These are phyloP conservation scores for Callocephalon fimbriatum DNA, from an alignment of 2,113 vertebrate genomes.

Conservation along the genomic window DNA sequence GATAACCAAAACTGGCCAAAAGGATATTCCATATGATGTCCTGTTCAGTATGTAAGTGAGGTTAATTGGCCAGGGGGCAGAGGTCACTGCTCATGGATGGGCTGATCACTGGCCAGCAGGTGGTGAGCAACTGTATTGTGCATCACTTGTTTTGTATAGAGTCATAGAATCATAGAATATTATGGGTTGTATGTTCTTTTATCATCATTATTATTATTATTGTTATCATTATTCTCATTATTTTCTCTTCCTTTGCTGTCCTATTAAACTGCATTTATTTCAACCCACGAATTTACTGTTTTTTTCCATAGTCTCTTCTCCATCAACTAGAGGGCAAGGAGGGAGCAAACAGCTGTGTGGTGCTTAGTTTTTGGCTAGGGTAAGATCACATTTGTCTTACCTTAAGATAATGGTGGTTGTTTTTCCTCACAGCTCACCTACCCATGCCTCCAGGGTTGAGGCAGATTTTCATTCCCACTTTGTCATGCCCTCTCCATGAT, in stretches of 20 bases:
- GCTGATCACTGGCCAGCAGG: accelerated
- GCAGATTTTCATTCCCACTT: neutral
- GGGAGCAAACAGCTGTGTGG: accelerated
- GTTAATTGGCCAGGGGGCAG: neutral
- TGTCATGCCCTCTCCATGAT: neutral
- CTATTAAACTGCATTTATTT: neutral
- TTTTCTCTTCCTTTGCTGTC: neutral
- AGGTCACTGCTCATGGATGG: neutral
- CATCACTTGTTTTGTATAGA: neutral
- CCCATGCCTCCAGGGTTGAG: neutral
- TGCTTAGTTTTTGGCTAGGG: neutral
- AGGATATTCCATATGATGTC: neutral
- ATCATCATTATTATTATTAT: neutral
- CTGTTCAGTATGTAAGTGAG: neutral
- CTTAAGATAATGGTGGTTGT: neutral
- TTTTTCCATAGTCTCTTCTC: neutral
- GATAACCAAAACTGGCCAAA: neutral
- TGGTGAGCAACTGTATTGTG: neutral
- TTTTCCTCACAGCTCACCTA: neutral
- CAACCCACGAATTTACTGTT: neutral
- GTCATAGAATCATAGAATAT: neutral
- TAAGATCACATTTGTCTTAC: neutral
- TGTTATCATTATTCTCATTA: neutral
- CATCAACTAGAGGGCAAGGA: neutral
- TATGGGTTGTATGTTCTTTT: neutral